Base-by-base conservation (phyloP, 1,140 invertebrate species). In the Trachymyrmex septentrionalis region DNA sequence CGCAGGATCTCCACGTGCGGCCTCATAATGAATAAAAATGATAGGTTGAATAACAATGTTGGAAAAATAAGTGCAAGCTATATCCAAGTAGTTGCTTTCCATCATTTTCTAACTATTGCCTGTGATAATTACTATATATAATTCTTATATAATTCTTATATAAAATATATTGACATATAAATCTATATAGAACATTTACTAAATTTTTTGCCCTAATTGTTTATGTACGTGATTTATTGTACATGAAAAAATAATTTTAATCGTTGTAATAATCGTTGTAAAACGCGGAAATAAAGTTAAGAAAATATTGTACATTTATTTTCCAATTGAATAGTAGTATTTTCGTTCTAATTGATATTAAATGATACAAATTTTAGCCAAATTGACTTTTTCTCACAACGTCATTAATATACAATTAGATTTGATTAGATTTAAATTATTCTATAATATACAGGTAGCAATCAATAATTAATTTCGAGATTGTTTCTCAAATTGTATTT, bases 1-100 rank as follows among this genome's bases (percentile, higher is more conserved):
- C 38, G 3, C 38, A 21, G 57, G 7, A 59, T 84, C 66, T 69
- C 69, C 80, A 84, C 80, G 69, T 84, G 80, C 55, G 27, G 44
- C 38, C 21, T 30, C 24, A 84, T 24, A 73, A 61, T 21, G 55
- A 61, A 59, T 55, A 30, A 10, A 19, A 48, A 75, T 24, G 80
- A 75, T 72, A 48, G 57, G 55, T 55, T 27, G 59, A 82, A 48
- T 72, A 59, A 38, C 50, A 44, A 72, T 48, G 55, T 44, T 10
- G 10, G 14, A 38, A 57, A 19, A 27, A 21, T 63, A 57, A 48
- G 14, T 30, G 38, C 1, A 0, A 38, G 6, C 34, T 27, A 5
- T 27, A 7, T 69, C 16, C n/a, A 19, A 21, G 21, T 24, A 16
- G 0, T 55, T 53, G 2, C 10, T 10, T 61, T 14, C 16, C 3